Conservation (phyloP, 2,113 vertebrate species). For the Paramormyrops kingsleyae region DNA sequence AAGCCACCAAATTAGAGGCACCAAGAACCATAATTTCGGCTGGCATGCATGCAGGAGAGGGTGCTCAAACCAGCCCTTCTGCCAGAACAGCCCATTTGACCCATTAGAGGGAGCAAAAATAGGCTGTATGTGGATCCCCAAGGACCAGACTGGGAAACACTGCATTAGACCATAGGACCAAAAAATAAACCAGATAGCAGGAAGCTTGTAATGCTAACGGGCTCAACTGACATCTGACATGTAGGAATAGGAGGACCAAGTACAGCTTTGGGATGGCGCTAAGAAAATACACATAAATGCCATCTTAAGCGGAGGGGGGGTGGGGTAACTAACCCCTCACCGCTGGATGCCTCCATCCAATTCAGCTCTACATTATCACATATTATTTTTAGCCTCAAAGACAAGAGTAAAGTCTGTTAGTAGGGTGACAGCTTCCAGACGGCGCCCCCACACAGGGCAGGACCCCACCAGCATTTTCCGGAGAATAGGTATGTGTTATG, state of each 20-base stretch:
- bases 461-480: neutral
- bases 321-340: neutral
- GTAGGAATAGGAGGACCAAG: neutral
- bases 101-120: neutral
- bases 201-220: neutral
- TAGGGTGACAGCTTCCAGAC: conserved; percentile 32
- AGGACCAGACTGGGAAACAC: neutral
- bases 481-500: neutral
- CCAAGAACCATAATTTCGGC: neutral
- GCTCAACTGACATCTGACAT: neutral
- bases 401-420: neutral
- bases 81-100: neutral
- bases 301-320: neutral
- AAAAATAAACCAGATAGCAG: neutral
- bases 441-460: conserved; percentile 26
- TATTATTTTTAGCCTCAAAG: neutral
- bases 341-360: neutral
- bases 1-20: neutral
- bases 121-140: neutral
- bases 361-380: neutral
- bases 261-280: neutral
- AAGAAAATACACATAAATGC: neutral
- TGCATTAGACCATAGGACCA: neutral
- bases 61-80: neutral
- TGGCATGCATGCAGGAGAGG: neutral